Evolutionary conservation across 64 coral and sea anemone species (phyloP).

Genomic region (Porites lutea): DNA sequence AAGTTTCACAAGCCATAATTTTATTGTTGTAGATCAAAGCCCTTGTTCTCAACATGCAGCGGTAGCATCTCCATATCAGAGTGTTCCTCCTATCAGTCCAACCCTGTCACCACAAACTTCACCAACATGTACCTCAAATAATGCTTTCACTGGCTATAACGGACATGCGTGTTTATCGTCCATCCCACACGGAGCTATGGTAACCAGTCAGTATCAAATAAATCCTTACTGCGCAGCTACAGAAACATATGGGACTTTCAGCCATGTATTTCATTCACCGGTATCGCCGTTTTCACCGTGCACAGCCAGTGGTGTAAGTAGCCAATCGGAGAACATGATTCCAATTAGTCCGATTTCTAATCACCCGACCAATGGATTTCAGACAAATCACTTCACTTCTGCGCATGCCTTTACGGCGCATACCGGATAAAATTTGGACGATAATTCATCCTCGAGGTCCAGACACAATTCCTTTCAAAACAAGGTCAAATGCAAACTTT

Average conservation of each 20-base stretch:
- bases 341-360: constrained; percentile 36
- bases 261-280: constrained; percentile 61
- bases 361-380: constrained; percentile 64
- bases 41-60: constrained; percentile 59
- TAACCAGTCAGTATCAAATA: constrained; percentile 79
- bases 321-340: constrained; percentile 37
- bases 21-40: constrained; percentile 14
- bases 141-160: constrained; percentile 59
- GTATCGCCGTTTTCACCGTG: constrained; percentile 63
- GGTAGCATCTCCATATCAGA: constrained; percentile 19
- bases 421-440: constrained; percentile 12
- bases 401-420: constrained; percentile 58
- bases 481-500: too few relatives aligned
- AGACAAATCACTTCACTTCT: constrained; percentile 2
- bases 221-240: constrained; percentile 79
- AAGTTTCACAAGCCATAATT: background rate
- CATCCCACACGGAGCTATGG: constrained; percentile 46
- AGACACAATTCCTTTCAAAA: too few relatives aligned
- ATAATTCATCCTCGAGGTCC: too few relatives aligned
- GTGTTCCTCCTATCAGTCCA: constrained; percentile 29
- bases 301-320: constrained; percentile 37
- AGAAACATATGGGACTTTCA: constrained; percentile 83
- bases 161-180: constrained; percentile 76
- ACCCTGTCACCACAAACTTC: constrained; percentile 22
- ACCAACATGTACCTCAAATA: constrained; percentile 54